phyloP scores from a whole-genome alignment of 2,797 vertebrate species.

The Echeneis naucrates region DNA sequence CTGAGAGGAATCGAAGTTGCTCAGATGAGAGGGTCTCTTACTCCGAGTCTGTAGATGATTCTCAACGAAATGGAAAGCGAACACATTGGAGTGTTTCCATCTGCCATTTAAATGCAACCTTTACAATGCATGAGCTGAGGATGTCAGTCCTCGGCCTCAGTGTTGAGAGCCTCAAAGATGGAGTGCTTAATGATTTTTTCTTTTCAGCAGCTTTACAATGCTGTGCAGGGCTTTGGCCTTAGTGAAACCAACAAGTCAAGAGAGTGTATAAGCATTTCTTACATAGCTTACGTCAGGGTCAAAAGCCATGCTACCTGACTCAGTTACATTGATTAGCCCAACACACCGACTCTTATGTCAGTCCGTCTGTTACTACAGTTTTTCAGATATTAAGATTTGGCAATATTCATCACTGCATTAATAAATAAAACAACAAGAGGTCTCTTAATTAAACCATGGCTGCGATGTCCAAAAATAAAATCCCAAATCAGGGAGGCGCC shows the following conservation, averaged over 20 bases:
- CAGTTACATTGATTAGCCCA: slow-evolving; percentile 28
- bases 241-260: slow-evolving; percentile 26
- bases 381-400: not conserved
- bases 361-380: slow-evolving; percentile 6
- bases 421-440: not conserved
- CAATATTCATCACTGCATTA: not conserved
- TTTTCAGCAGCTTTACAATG: slow-evolving; percentile 16
- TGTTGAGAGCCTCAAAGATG: slow-evolving; percentile 29
- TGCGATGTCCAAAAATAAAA: no score
- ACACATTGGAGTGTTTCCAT: slow-evolving; percentile 29
- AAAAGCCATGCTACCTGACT: slow-evolving; percentile 6
- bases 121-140: slow-evolving; percentile 20
- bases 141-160: slow-evolving; percentile 22
- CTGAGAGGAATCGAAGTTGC: slow-evolving; percentile 55
- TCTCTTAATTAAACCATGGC: no score
- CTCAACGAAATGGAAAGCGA: slow-evolving; percentile 40
- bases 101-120: slow-evolving; percentile 47
- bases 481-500: no score
- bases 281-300: slow-evolving; percentile 19
- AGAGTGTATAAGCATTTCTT: slow-evolving; percentile 35
- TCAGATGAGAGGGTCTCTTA: slow-evolving; percentile 34
- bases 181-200: slow-evolving; percentile 22
- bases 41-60: slow-evolving; percentile 38
- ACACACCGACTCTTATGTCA: slow-evolving; percentile 18
- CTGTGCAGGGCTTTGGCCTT: slow-evolving; percentile 19